Evolutionary conservation across 2,113 vertebrate species (phyloP).

Genomic region (Brachypodius melanocephalos): DNA sequence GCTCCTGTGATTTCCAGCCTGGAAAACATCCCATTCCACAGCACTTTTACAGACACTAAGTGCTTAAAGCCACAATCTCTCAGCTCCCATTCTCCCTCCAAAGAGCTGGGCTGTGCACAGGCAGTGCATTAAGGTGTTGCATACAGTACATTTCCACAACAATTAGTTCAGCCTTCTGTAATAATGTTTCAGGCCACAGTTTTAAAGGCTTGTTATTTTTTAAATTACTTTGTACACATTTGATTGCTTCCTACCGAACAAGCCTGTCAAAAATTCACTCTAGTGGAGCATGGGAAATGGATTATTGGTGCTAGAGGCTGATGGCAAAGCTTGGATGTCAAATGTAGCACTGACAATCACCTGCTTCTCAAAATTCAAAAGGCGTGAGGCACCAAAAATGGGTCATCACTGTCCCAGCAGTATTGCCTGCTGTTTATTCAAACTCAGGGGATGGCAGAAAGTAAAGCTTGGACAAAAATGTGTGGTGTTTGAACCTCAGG

Average conservation of each 20-base stretch:
- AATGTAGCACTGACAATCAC: not conserved
- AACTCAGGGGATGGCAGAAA: not conserved
- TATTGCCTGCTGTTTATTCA: not conserved
- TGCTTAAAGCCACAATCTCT: not conserved
- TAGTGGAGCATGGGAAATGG: not conserved
- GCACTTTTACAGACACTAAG: not conserved
- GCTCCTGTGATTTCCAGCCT: not conserved
- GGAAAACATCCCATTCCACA: not conserved
- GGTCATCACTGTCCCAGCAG: not conserved
- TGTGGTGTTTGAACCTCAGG: not conserved
- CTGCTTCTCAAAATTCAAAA: not conserved
- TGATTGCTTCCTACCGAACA: not conserved
- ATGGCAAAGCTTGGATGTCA: not conserved
- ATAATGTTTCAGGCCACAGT: not conserved
- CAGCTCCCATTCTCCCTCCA: not conserved
- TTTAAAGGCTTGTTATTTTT: slow-evolving; percentile 22
- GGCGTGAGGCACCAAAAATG: not conserved
- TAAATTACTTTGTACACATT: not conserved
- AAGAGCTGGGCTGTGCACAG: not conserved
- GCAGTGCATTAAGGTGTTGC: not conserved
- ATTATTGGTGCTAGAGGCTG: not conserved
- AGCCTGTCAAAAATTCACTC: not conserved
- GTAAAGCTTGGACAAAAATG: not conserved
- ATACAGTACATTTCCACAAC: not conserved
- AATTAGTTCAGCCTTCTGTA: not conserved